These are phyloP conservation scores for Myanophis thanlyinensis DNA, from an alignment of 2,113 vertebrate genomes.

Conservation along the genomic window DNA sequence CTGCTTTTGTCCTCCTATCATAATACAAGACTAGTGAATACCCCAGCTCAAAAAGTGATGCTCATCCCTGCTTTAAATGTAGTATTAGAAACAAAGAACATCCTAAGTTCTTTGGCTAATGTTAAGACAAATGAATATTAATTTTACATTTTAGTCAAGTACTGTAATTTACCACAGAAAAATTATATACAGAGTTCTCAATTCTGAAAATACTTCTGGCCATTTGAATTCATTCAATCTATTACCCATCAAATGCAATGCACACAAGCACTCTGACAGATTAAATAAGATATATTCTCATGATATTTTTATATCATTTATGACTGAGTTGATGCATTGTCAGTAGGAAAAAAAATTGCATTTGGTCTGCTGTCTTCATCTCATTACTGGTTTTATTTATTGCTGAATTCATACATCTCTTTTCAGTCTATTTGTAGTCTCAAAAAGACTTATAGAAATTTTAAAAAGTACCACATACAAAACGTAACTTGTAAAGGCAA, in stretches of 20 bases:
- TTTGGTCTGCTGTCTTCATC: neutral
- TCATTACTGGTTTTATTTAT: neutral
- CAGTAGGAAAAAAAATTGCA: neutral
- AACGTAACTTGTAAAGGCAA: neutral
- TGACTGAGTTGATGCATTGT: neutral
- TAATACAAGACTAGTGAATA: neutral
- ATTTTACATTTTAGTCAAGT: constrained; percentile 1
- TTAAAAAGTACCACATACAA: neutral
- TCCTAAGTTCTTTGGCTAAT: neutral
- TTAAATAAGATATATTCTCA: neutral
- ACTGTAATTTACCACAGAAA: neutral
- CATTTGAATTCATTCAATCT: neutral
- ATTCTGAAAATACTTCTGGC: neutral
- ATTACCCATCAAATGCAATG: neutral
- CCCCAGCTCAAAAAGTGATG: neutral
- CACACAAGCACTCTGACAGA: neutral
- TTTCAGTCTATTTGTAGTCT: neutral
- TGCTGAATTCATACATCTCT: neutral
- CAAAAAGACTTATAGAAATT: neutral
- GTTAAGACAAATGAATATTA: neutral
- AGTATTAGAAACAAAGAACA: neutral
- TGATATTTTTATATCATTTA: neutral
- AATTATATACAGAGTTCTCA: neutral
- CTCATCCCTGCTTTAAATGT: neutral
- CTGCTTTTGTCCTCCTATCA: neutral